Evolutionary conservation across 1,140 invertebrate species (phyloP), one percentile per base, ranked within the genome.

Genomic region (Zaprionus nigranus): DNA sequence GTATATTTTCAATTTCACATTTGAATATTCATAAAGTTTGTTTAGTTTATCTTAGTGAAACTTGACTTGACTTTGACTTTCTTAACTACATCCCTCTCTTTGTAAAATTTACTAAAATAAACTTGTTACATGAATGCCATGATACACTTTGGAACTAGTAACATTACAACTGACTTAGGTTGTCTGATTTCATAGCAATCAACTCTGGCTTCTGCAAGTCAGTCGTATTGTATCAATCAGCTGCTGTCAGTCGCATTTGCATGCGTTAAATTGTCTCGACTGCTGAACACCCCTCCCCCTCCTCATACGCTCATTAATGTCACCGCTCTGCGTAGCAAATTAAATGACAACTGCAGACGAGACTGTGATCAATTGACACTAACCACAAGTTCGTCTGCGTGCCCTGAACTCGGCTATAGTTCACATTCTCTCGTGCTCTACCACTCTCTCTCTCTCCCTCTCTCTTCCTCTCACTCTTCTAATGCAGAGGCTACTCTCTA

Each of bases 281-380:
- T 61, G 65, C 51, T 63, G 26, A 75, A 60, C 56, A 72, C 49
- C 67, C 73, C 40, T 17, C 40, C 49, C 67, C 73, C 40, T 17
- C 40, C 40, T 17, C 40, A 46, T 63, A 40, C 54, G 28, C 61
- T 67, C 79, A 87, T 82, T 87, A 79, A 46, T 87, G 67, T 59
- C 54, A 51, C 30, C 20, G 65, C 68, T 43, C 34, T 70, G 72
- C 72, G 80, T 61, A 82, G 80, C 67, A 87, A 87, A 86, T 87
- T 82, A 86, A 82, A 82, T 86, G 82, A 86, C 82, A 86, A 87
- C 83, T 87, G 84, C 83, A 86, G 83, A 87, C 72, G 56, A 43
- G 40, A 74, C 82, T 77, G 76, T 87, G 83, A 87, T 82, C 82
- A 87, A 86, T 87, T 87, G 82, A 87, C 83, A 79, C 76, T 68